A percentile compares a stretch with the other conserved stretches of the same genome.
phyloP scores from a whole-genome alignment of 1,140 invertebrate species.

The Lepidurus apus region DNA sequence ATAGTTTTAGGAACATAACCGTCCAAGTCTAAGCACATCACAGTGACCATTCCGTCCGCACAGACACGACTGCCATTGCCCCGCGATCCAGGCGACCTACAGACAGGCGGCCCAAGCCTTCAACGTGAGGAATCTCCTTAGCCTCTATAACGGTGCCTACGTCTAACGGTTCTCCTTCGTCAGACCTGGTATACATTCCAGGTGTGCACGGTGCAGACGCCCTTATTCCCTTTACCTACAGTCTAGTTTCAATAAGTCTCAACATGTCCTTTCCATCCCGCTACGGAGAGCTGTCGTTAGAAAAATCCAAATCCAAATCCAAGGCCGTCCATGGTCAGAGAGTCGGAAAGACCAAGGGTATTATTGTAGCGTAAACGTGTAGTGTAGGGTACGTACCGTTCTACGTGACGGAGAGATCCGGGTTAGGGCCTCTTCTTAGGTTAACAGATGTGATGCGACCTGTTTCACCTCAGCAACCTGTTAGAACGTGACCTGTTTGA shows the following conservation, averaged over 20 bases:
- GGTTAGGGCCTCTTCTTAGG: too few species aligned
- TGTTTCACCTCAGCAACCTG: too few species aligned
- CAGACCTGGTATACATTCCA: background rate
- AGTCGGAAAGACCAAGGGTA: too few species aligned
- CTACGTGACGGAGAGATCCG: too few species aligned
- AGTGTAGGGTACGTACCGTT: too few species aligned
- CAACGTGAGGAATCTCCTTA: slow-evolving; percentile 18
- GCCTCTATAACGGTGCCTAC: slow-evolving; percentile 13
- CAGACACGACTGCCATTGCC: slow-evolving; percentile 4
- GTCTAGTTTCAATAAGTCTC: background rate
- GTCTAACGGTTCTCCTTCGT: slow-evolving; percentile 13
- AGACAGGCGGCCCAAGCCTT: slow-evolving; percentile 1
- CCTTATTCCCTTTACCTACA: slow-evolving; percentile 3
- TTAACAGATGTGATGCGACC: too few species aligned
- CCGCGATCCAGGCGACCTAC: background rate
- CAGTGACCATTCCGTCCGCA: background rate
- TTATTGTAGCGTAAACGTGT: too few species aligned
- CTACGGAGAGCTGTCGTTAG: background rate
- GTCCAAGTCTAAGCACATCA: slow-evolving; percentile 18
- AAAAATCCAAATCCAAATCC: too few species aligned
- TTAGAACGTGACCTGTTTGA: too few species aligned
- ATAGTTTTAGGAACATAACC: background rate
- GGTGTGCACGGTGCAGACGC: background rate
- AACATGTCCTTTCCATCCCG: background rate
- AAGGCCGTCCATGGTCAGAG: too few species aligned